These are phyloP conservation scores for Bergia puertoricense DNA, from an alignment of 92 coral and sea anemone species.

Conservation along the genomic window DNA sequence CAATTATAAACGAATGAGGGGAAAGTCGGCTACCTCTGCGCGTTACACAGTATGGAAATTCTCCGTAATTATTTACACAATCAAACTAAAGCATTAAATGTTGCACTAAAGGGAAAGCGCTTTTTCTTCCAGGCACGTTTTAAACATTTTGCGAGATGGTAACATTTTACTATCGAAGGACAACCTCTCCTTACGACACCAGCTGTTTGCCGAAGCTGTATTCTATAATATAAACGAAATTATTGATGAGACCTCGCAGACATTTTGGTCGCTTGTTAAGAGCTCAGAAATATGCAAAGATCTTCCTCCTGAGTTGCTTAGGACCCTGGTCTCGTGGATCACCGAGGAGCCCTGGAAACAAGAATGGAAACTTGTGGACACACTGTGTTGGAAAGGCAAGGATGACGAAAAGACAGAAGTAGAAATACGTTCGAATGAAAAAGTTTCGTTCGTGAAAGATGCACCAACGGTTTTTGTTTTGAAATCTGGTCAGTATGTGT, in stretches of 20 bases:
- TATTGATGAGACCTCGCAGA: slow-evolving; percentile 38
- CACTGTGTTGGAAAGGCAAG: slow-evolving; percentile 11
- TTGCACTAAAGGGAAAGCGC: neutral
- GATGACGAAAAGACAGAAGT: slow-evolving; percentile 19
- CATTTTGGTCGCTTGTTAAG: slow-evolving; percentile 42
- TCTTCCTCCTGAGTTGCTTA: slow-evolving; percentile 41
- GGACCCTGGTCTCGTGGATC: slow-evolving; percentile 43
- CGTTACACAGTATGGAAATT: no score
- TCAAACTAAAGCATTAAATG: no score
- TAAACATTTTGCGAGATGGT: slow-evolving; percentile 39
- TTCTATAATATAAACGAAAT: slow-evolving; percentile 38
- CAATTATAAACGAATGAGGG: no score
- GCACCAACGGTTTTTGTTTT: slow-evolving; percentile 35
- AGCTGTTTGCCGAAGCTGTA: slow-evolving; percentile 39
- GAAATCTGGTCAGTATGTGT: slow-evolving; percentile 33
- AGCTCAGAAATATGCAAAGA: slow-evolving; percentile 28
- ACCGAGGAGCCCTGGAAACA: slow-evolving; percentile 41
- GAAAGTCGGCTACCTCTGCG: no score
- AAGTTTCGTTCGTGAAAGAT: slow-evolving; percentile 7
- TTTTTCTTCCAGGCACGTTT: slow-evolving; percentile 26
- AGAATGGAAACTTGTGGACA: slow-evolving; percentile 34
- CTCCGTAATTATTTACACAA: no score
- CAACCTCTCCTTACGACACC: slow-evolving; percentile 18
- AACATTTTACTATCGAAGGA: slow-evolving; percentile 28
- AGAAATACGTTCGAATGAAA: neutral